A percentile compares a stretch with the other conserved stretches of the same genome.
Evolutionary conservation across 2,113 vertebrate species (phyloP).

Genomic region (Crotalus helleri): DNA sequence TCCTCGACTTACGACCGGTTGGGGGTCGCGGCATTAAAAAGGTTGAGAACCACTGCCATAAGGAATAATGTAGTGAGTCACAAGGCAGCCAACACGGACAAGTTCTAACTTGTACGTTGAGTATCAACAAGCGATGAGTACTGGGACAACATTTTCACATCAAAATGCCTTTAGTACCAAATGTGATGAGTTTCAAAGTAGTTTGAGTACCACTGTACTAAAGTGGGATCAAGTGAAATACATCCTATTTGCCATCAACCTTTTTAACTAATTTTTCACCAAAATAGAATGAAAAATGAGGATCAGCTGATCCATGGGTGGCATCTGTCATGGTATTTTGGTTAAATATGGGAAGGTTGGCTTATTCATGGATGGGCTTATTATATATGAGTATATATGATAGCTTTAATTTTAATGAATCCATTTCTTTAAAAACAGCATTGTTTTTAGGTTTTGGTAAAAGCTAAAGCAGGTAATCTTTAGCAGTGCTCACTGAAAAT

Average conservation of each 20-base stretch:
- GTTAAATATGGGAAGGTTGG: background rate
- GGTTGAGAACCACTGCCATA: no score
- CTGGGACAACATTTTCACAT: background rate
- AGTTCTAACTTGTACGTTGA: background rate
- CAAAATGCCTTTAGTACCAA: background rate
- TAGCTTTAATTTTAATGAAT: background rate
- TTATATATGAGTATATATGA: background rate
- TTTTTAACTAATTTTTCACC: background rate
- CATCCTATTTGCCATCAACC: background rate
- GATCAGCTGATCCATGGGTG: background rate
- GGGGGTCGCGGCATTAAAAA: no score
- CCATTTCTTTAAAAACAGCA: background rate
- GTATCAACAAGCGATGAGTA: background rate
- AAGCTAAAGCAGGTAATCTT: background rate
- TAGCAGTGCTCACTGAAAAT: background rate
- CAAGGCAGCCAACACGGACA: background rate
- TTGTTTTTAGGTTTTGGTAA: background rate
- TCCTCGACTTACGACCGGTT: no score
- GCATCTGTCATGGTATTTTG: background rate
- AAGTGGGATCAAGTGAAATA: background rate
- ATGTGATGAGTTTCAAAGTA: background rate
- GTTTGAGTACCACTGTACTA: background rate
- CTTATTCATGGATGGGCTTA: background rate
- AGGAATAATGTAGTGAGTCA: background rate
- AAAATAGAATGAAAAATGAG: background rate